These are phyloP conservation scores for Cataglyphis rosenhaueri DNA, from an alignment of 2,888 invertebrate genomes.

Conservation along the genomic window DNA sequence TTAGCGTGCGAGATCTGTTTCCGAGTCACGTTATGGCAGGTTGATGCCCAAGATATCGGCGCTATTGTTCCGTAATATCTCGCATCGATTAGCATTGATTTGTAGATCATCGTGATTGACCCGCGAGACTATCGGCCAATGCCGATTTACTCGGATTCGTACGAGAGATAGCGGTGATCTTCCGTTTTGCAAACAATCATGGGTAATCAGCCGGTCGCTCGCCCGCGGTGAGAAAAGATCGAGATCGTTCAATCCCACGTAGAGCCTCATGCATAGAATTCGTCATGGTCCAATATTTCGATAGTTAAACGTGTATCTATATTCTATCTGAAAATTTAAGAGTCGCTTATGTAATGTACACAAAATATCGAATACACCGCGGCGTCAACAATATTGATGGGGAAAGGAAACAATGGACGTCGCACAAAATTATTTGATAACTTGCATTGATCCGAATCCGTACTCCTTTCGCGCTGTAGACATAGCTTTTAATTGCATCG, in stretches of 20 bases:
- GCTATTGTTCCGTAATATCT: conserved; percentile 73
- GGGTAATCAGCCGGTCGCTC: conserved; percentile 33
- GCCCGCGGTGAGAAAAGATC: conserved; percentile 50
- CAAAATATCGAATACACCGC: conserved; percentile 29
- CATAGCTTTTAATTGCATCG: conserved; percentile 61
- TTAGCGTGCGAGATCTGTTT: conserved; percentile 73
- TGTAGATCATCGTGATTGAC: conserved; percentile 79
- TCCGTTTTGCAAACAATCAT: conserved; percentile 31
- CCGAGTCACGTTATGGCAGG: conserved; percentile 83
- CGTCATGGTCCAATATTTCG: conserved; percentile 38
- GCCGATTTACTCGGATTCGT: conserved; percentile 47
- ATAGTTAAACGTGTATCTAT: conserved; percentile 17
- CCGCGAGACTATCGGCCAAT: conserved; percentile 62
- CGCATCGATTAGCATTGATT: conserved; percentile 82
- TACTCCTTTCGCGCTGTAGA: conserved; percentile 61
- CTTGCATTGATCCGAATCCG: conserved; percentile 47
- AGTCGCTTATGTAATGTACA: conserved; percentile 3
- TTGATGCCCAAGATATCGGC: conserved; percentile 76
- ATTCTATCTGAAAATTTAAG: neutral
- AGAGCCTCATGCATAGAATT: conserved; percentile 40
- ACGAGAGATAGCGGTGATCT: conserved; percentile 37
- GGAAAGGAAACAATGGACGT: conserved; percentile 53
- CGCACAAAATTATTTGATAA: conserved; percentile 44
- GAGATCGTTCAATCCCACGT: conserved; percentile 41
- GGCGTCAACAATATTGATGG: conserved; percentile 31